Conservation (phyloP, 2,888 invertebrate species). For the Drosophila melanosoma region DNA sequence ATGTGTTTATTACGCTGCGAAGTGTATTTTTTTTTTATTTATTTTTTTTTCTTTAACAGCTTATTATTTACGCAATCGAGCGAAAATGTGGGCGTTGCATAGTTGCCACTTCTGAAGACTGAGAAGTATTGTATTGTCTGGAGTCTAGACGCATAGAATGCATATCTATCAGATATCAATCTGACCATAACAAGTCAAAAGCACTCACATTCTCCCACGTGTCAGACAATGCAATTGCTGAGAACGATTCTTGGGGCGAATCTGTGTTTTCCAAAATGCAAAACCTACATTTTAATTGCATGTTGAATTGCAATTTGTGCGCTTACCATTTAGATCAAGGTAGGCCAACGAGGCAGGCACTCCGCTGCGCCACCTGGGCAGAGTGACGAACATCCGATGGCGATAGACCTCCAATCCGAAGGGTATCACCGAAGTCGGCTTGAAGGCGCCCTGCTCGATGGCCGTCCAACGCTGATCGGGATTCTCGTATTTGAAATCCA, state of each 20-base stretch:
- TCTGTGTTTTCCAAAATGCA: background rate
- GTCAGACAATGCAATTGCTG: conserved; percentile 43
- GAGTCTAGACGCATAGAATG: conserved; percentile 4
- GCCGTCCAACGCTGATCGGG: conserved; percentile 87
- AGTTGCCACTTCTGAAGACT: conserved; percentile 22
- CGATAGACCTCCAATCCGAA: conserved; percentile 90
- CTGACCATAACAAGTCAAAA: conserved; percentile 8
- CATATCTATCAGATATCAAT: conserved; percentile 7
- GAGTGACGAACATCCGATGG: conserved; percentile 89
- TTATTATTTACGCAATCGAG: conserved; percentile 47
- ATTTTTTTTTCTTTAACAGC: conserved; percentile 19
- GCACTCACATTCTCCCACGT: conserved; percentile 18
- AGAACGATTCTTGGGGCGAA: conserved; percentile 8
- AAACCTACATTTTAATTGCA: conserved; percentile 11
- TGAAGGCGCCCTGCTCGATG: conserved; percentile 87
- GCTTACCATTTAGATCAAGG: conserved; percentile 89
- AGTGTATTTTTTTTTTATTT: conserved; percentile 7
- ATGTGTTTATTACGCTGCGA: conserved; percentile 33
- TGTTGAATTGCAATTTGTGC: conserved; percentile 24
- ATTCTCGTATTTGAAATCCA: conserved; percentile 89
- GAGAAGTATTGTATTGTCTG: conserved; percentile 45
- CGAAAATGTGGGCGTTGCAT: conserved; percentile 32
- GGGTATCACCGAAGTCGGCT: conserved; percentile 90
- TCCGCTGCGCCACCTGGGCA: conserved; percentile 91
- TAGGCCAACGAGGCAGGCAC: conserved; percentile 91